Evolutionary conservation across 92 coral and sea anemone genomes (phyloP), one percentile per base, ranked within the genome.

Genomic region (Zoanthus solanderi): DNA sequence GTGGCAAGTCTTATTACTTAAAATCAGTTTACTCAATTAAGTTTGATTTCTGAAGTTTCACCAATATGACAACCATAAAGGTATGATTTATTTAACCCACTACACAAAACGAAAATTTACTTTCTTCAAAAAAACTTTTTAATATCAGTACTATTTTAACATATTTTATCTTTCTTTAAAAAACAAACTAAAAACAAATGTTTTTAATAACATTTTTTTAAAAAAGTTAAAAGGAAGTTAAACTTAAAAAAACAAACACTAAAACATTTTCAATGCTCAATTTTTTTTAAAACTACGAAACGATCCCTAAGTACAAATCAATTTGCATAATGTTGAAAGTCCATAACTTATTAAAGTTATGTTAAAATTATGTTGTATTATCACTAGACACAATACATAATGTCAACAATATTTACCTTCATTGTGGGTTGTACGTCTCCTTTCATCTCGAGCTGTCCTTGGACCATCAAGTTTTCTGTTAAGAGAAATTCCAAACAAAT

Each of bases 381-480:
- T 17, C 5, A 7, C 29, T 63, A 23, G 8, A n/a, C 7, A n/a
- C 30, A 63, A 63, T 7, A 63, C 28, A 7, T 17, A 63, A 17
- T 63, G 0, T 6, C 13, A 60, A 17, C 23, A 67, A 69, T 6
- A 8, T 37, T 48, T 78, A 95, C 98, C 98, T 94, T 97, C 99
- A 86, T 97, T 97, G 79, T 97, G 99, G 0, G 99, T 97, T 69
- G 98, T 98, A 48, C 99, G 90, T 45, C 99, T 90, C 79, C 94
- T 97, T 71, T 97, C 99, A 75, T 97, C 99, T 34, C 98, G 85
- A 12, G 98, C 96, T 0, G 94, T 96, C 76, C 98, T 72, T 29
- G 95, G 98, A 6, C 98, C 98, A 72, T 97, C 99, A 30, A 97
- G 72, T 91, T 97, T 97, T 63, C 99, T 97, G 93, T 79, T 81